Percentiles rank a stretch among this genome's conserved stretches.
phyloP scores from a whole-genome alignment of 2,888 invertebrate genomes.

The Idaea dimidiata region DNA sequence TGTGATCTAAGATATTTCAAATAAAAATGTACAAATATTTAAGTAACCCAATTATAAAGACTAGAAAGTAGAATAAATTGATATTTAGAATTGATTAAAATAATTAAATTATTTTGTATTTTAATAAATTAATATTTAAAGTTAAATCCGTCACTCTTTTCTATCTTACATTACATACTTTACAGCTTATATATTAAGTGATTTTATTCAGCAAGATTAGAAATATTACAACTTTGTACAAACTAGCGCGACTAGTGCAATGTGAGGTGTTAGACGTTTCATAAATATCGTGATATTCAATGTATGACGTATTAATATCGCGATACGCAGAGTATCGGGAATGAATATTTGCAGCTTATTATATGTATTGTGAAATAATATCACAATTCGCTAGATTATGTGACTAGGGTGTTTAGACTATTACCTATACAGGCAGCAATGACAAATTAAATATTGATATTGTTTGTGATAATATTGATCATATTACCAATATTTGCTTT shows the following conservation, averaged over 20 bases:
- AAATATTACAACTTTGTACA: background rate
- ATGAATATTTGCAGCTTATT: too few species aligned
- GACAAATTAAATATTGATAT: too few species aligned
- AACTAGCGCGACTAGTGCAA: background rate
- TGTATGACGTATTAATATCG: too few species aligned
- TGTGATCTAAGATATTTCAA: background rate
- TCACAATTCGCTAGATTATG: too few species aligned
- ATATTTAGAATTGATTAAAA: constrained; percentile 5
- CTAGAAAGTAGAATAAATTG: constrained; percentile 1
- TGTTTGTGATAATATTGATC: too few species aligned
- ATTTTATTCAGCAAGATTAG: background rate
- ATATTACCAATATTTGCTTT: too few species aligned
- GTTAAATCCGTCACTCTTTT: background rate
- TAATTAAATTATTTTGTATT: constrained; percentile 9
- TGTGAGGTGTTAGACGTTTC: background rate
- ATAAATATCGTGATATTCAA: background rate
- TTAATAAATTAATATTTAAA: too few species aligned
- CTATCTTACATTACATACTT: background rate
- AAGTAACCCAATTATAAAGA: background rate
- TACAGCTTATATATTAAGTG: background rate
- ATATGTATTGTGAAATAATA: too few species aligned
- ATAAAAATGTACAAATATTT: background rate
- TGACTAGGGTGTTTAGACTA: too few species aligned
- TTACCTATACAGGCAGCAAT: too few species aligned
- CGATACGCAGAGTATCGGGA: too few species aligned